Base-by-base conservation (phyloP, 2,888 invertebrate genomes). In the Nomada flava region DNA sequence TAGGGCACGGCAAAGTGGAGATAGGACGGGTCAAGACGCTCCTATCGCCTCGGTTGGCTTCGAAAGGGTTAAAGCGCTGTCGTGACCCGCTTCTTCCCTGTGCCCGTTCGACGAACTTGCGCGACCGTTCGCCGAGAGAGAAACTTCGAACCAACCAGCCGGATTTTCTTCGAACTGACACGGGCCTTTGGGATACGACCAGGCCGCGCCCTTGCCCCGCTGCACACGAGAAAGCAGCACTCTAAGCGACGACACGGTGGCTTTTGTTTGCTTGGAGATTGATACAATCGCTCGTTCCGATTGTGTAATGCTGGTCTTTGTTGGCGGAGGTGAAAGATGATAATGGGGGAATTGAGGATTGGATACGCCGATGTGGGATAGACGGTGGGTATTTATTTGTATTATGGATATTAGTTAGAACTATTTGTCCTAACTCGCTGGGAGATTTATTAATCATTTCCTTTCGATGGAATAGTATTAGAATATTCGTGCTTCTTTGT, bases 21-120 rank as follows among this genome's bases (percentile, higher is more conserved):
- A 91, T 89, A 86, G 90, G 84, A 90, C 87, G 89, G 91, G 90
- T 91, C 91, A 91, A 91, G 91, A 91, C 89, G 90, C 86, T 90
- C 87, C 88, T 89, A 89, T 91, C 89, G 87, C 82, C 87, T 86
- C 77, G 85, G 85, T 85, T 86, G 83, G 84, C 89, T 85, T 87
- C 88, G 88, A 86, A 89, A 89, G 89, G 89, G 89, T 89, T 89
- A 89, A 89, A 88, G 89, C 87, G 88, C 86, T 88, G 87, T 89
- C 89, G 87, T 85, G 85, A 89, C 89, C 88, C 84, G 86, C 83
- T 86, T 86, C 82, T 59, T 70, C 79, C 71, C 76, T 59, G 73
- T 74, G 65, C 65, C 79, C 85, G 80, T 85, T 81, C 86, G 73
- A 70, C 83, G 79, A 83, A 83, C 87, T 84, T 87, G 84, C 79